phyloP scores from a whole-genome alignment of 2,797 vertebrate genomes.

The Mareca strepera region DNA sequence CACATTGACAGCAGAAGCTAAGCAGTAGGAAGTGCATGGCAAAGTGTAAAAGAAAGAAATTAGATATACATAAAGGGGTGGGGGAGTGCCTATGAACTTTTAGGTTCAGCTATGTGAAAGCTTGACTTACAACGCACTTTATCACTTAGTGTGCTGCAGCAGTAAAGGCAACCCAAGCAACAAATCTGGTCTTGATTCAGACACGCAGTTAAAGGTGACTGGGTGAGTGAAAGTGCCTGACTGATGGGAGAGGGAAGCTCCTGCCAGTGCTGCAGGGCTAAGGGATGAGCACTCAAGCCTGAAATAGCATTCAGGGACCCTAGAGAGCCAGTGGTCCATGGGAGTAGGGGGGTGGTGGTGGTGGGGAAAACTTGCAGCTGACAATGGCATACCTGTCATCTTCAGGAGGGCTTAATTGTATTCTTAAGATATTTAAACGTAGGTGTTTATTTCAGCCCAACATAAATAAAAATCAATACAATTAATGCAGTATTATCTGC shows the following conservation, averaged over 20 bases:
- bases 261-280: background rate
- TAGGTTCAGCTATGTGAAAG: background rate
- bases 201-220: background rate
- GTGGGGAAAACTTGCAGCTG: background rate
- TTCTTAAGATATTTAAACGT: background rate
- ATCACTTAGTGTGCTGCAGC: background rate
- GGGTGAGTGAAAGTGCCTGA: background rate
- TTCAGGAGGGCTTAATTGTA: background rate
- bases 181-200: background rate
- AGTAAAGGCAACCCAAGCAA: background rate
- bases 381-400: fast-evolving
- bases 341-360: background rate
- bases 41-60: background rate
- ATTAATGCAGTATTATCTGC: background rate
- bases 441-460: background rate
- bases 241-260: background rate
- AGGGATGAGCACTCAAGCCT: background rate
- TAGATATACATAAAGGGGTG: background rate
- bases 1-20: background rate
- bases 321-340: background rate
- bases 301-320: background rate
- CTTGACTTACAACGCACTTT: background rate
- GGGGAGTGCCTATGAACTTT: background rate
- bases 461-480: background rate
- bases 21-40: background rate